Evolutionary conservation across 2,888 invertebrate species (phyloP).

Genomic region (Rotaria sp.): DNA sequence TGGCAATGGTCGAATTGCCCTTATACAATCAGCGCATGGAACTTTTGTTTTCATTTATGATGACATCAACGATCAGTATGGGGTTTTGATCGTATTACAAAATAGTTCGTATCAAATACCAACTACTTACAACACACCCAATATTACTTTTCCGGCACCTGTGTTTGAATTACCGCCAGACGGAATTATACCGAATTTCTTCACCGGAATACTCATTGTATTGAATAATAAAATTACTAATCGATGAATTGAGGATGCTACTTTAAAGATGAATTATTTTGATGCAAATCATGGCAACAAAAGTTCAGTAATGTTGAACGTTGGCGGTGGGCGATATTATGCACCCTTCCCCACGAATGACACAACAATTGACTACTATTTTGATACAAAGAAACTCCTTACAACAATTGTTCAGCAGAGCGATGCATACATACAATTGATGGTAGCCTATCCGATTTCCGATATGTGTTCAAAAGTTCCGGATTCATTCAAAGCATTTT

Average conservation of each 20-base stretch:
- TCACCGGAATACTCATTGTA: background rate
- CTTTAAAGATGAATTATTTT: background rate
- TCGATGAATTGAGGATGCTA: background rate
- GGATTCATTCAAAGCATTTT: background rate
- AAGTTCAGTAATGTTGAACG: background rate
- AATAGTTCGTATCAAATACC: background rate
- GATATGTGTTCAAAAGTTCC: background rate
- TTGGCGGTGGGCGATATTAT: background rate
- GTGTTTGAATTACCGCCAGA: background rate
- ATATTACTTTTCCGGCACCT: background rate
- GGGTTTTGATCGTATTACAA: background rate
- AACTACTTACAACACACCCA: background rate
- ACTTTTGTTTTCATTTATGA: background rate
- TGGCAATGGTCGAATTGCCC: background rate
- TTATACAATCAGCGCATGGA: background rate
- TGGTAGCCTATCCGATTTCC: background rate
- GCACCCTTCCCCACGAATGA: background rate
- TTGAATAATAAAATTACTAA: background rate
- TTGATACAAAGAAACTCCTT: background rate
- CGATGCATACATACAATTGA: background rate
- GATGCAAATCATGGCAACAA: background rate
- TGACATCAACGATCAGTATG: background rate
- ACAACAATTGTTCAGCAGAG: background rate
- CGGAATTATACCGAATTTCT: background rate
- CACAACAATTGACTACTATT: background rate